These are phyloP conservation scores for Drosophila parabipectinata DNA, from an alignment of 1,140 invertebrate species.

Conservation along the genomic window DNA sequence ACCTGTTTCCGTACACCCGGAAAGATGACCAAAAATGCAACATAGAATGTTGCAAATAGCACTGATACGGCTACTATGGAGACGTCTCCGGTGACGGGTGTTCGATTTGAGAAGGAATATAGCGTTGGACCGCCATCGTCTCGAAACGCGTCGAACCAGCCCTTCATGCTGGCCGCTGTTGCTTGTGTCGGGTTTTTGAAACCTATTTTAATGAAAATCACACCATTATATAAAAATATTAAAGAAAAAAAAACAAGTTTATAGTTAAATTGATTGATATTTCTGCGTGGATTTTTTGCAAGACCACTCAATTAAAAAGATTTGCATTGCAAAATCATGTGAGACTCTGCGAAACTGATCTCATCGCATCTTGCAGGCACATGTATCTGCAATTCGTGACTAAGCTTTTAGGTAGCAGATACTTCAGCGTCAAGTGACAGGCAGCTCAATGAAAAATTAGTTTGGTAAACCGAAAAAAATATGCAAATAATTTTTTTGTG, in stretches of 20 bases:
- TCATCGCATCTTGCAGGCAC: slow-evolving; percentile 45
- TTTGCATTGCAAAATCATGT: slow-evolving; percentile 52
- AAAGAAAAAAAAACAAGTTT: slow-evolving; percentile 2
- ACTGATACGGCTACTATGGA: slow-evolving; percentile 93
- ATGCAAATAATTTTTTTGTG: slow-evolving; percentile 32
- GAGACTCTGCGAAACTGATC: slow-evolving; percentile 43
- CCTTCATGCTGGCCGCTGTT: slow-evolving; percentile 88
- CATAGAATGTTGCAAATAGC: slow-evolving; percentile 94
- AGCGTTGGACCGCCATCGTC: slow-evolving; percentile 96
- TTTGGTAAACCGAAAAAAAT: slow-evolving; percentile 45
- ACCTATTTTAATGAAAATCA: slow-evolving; percentile 14
- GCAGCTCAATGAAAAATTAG: slow-evolving; percentile 64
- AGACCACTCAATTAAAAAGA: slow-evolving; percentile 51
- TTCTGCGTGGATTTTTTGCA: slow-evolving; percentile 35
- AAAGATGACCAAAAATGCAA: slow-evolving; percentile 96
- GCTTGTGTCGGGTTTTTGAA: slow-evolving; percentile 29
- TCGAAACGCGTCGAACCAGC: slow-evolving; percentile 97
- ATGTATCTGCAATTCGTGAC: slow-evolving; percentile 60
- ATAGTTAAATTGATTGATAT: slow-evolving; percentile 24
- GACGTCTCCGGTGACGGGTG: slow-evolving; percentile 95
- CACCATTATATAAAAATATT: background rate
- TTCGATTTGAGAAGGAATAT: slow-evolving; percentile 96
- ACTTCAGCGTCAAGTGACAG: slow-evolving; percentile 57
- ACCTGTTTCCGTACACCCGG: slow-evolving; percentile 98
- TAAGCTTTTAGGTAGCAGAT: slow-evolving; percentile 70